Conservation (phyloP, 2,888 invertebrate species). For the Dicroscelio sp. region DNA sequence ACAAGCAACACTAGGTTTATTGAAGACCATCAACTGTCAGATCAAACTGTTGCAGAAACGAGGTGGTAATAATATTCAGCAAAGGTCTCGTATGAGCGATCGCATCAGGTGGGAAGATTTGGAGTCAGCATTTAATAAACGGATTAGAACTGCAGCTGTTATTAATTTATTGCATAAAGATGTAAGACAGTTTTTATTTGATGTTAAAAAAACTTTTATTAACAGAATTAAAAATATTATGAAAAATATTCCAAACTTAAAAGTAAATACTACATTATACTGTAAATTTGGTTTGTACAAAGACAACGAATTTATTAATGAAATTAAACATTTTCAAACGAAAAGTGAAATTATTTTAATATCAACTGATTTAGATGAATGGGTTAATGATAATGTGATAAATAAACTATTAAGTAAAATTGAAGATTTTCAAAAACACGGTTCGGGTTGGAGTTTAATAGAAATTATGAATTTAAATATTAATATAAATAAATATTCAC, state of each 20-base stretch:
- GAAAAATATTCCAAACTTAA: slow-evolving; percentile 1
- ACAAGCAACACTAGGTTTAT: not conserved
- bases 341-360: slow-evolving; percentile 42
- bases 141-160: not conserved
- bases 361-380: slow-evolving; percentile 8
- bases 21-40: not conserved
- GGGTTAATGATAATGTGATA: slow-evolving; percentile 31
- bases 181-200: slow-evolving; percentile 4
- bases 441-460: slow-evolving; percentile 36
- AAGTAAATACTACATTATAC: slow-evolving; percentile 9
- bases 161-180: not conserved
- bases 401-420: slow-evolving; percentile 38
- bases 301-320: not conserved
- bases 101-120: not conserved
- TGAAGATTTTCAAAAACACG: slow-evolving; percentile 48
- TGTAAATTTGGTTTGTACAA: slow-evolving; percentile 22
- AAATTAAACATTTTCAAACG: not conserved
- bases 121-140: not conserved
- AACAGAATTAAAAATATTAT: not conserved
- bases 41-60: not conserved
- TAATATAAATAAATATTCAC: slow-evolving; percentile 48
- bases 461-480: slow-evolving; percentile 52
- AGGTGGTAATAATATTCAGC: not conserved
- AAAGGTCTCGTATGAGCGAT: not conserved
- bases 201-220: slow-evolving; percentile 23